A percentile compares a stretch with the other conserved stretches of the same genome.
phyloP scores from a whole-genome alignment of 1,140 invertebrate species.

The Sitophilus oryzae region DNA sequence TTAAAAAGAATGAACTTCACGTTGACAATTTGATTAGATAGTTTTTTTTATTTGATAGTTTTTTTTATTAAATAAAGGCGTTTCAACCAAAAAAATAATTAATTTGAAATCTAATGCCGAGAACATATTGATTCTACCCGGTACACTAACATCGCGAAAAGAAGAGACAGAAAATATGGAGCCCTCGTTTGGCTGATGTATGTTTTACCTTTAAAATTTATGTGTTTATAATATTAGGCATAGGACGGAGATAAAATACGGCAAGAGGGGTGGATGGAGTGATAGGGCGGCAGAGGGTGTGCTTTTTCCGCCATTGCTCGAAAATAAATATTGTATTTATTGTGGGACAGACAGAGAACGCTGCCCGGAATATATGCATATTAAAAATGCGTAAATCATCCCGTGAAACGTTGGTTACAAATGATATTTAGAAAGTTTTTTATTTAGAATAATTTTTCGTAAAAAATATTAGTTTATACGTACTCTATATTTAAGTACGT shows the following conservation, averaged over 20 bases:
- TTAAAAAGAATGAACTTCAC: no score
- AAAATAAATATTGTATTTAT: conserved; percentile 38
- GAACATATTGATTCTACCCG: no score
- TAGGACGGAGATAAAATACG: conserved; percentile 28
- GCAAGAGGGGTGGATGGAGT: conserved; percentile 15
- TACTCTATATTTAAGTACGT: no score
- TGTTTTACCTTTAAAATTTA: conserved; percentile 40
- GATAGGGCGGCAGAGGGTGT: conserved; percentile 2
- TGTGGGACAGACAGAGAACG: conserved; percentile 38
- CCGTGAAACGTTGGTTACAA: no score
- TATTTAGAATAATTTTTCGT: no score
- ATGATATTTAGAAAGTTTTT: no score
- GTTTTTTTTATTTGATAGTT: no score
- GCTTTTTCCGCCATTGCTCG: conserved; percentile 21
- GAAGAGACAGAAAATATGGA: conserved; percentile 20
- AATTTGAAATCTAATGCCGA: no score
- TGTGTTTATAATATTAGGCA: conserved; percentile 39
- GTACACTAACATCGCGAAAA: conserved; percentile 8
- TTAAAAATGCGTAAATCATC: conserved; percentile 24
- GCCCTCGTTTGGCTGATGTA: conserved; percentile 38
- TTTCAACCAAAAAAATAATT: no score
- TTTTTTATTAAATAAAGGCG: no score
- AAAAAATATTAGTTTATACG: no score
- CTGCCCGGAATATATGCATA: conserved; percentile 15
- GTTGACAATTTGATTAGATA: no score